Evolutionary conservation across 2,797 vertebrate species (phyloP).

Genomic region (Hephaestus fuliginosus): DNA sequence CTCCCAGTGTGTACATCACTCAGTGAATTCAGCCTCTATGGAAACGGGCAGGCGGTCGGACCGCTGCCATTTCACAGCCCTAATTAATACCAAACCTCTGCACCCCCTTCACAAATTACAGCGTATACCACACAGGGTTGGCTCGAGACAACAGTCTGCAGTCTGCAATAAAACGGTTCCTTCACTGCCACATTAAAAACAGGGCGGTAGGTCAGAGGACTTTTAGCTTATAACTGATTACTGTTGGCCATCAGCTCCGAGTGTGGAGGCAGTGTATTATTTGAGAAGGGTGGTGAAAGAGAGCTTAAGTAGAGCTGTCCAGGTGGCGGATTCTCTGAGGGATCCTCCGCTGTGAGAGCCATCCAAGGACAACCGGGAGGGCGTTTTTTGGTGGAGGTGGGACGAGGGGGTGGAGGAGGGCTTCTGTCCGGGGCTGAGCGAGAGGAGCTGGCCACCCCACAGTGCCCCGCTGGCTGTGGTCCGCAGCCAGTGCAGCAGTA

Average conservation of each 20-base stretch:
- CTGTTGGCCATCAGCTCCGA: conserved; percentile 70
- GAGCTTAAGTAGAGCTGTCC: conserved; percentile 73
- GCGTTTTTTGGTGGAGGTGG: conserved; percentile 27
- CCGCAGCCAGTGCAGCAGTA: conserved; percentile 80
- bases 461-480: conserved; percentile 84
- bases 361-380: conserved; percentile 80
- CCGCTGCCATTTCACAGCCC: conserved; percentile 74
- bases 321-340: conserved; percentile 79
- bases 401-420: conserved; percentile 26
- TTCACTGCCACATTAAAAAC: conserved; percentile 83
- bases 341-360: conserved; percentile 67
- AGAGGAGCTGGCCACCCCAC: conserved; percentile 69
- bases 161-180: conserved; percentile 79
- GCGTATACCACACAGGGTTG: conserved; percentile 75
- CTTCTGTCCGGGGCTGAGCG: conserved; percentile 42
- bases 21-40: conserved; percentile 79
- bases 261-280: conserved; percentile 73
- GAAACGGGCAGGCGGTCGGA: conserved; percentile 79
- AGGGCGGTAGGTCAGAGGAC: conserved; percentile 79
- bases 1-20: conserved; percentile 79
- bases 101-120: conserved; percentile 82
- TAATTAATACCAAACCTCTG: conserved; percentile 87
- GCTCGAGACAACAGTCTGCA: conserved; percentile 75
- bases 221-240: conserved; percentile 79
- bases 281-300: conserved; percentile 82